phyloP scores from a whole-genome alignment of 2,797 vertebrate species.

The Chaetodon trifasciatus region DNA sequence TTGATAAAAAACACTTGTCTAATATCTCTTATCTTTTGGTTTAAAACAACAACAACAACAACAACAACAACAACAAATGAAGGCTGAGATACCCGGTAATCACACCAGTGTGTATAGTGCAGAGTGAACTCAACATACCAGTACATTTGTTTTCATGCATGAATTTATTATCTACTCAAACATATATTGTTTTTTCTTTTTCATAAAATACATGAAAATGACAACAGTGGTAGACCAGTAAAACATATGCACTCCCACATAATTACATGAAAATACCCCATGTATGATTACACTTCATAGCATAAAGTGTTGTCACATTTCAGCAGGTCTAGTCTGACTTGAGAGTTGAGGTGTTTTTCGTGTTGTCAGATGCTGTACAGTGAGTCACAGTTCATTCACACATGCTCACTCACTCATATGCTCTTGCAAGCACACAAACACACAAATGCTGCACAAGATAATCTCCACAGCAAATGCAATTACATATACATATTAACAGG shows the following conservation, averaged over 20 bases:
- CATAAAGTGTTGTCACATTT: conserved; percentile 36
- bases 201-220: conserved; percentile 62
- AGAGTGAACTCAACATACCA: conserved; percentile 31
- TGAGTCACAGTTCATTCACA: conserved; percentile 37
- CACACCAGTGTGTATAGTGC: not conserved
- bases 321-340: conserved; percentile 35
- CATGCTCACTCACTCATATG: conserved; percentile 8
- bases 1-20: not conserved
- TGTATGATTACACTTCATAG: conserved; percentile 6
- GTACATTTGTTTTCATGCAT: conserved; percentile 55
- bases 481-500: conserved; percentile 45
- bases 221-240: conserved; percentile 40
- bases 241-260: conserved; percentile 24
- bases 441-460: conserved; percentile 27
- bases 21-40: no score
- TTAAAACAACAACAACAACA: no score
- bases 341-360: conserved; percentile 20
- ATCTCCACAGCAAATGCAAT: conserved; percentile 30
- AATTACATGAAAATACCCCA: conserved; percentile 38
- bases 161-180: conserved; percentile 68
- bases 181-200: conserved; percentile 37
- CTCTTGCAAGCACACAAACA: conserved; percentile 3
- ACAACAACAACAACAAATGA: no score
- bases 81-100: not conserved
- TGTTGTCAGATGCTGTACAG: conserved; percentile 27